Base-by-base conservation (phyloP, 2,797 vertebrate genomes). In the Halcyon chelicuti region DNA sequence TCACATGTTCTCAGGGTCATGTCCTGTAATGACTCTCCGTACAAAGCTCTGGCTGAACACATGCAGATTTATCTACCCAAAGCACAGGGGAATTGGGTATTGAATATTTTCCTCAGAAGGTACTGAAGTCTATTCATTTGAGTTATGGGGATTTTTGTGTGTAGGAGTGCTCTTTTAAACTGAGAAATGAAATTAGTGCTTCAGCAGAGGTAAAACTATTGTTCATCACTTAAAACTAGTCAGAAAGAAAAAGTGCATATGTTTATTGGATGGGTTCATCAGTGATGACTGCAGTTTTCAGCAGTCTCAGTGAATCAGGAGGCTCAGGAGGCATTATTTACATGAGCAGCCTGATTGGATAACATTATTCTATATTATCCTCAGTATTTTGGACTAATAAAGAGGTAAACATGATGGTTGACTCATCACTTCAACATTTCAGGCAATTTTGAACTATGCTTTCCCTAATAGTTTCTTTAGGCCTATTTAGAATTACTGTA, bases 131-230 rank as follows among this genome's bases (percentile, higher is more conserved):
- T 94, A 19, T 35, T 71, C 55, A 21, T 86, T 52, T 3, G 2
- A 65, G 1, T 28, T 29, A 21, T 9, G 16, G 4, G 10, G 10
- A 0, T 5, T 1, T 6, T 54, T 67, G 7, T 68, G 57, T 60
- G 79, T 78, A 44, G 66, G 42, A 90, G 51, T 60, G 47, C 9
- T 78, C 70, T 90, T 94, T 63, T 76, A 91, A 93, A 74, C 35
- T 60, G 52, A 91, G 44, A 80, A 82, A 65, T 14, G 1, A 35
- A 88, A 89, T 51, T n/a, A 44, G 20, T 70, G 19, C 18, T 83
- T 65, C 63, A 22, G 49, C 65, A 61, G 52, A 37, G 15, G 6
- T 40, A 68, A 72, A 90, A 75, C 33, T 66, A 40, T 9, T 75
- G 21, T 76, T 91, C 42, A 52, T n/a, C 39, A n/a, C 44, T 86